Percentiles rank a stretch among this genome's conserved stretches.
These are phyloP conservation scores for Psittacula cyanocephala DNA, from an alignment of 2,113 vertebrate species.

Conservation along the genomic window DNA sequence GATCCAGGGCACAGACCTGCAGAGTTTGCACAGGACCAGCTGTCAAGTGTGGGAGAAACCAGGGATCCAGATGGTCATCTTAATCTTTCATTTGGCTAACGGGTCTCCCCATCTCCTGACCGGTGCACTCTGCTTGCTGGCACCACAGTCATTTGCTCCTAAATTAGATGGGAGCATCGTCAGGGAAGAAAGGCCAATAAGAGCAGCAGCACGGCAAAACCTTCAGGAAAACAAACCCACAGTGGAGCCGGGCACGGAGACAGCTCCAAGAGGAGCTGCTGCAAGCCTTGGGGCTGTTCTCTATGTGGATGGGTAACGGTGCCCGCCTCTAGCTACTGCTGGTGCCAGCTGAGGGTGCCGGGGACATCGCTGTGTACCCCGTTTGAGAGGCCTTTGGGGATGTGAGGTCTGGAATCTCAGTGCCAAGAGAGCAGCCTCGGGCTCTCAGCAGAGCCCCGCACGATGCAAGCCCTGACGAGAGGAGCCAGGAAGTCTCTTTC, in stretches of 20 bases:
- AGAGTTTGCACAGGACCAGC: not conserved
- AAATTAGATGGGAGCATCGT: not conserved
- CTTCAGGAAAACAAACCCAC: not conserved
- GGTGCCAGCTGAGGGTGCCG: not conserved
- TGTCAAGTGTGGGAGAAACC: conserved; percentile 30
- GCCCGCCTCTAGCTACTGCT: not conserved
- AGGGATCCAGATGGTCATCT: conserved; percentile 38
- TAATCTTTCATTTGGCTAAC: conserved; percentile 26
- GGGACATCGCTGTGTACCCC: not conserved
- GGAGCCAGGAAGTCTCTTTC: not conserved
- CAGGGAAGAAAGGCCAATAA: not conserved
- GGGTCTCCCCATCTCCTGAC: not conserved
- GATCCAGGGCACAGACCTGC: not conserved
- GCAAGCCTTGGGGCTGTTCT: not conserved
- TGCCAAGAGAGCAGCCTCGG: not conserved
- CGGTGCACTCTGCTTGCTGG: not conserved
- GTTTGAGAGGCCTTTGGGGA: fast-evolving
- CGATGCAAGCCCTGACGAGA: fast-evolving
- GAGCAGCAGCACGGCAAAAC: not conserved
- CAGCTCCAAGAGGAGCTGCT: not conserved
- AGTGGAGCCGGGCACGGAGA: fast-evolving
- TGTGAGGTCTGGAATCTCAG: not conserved
- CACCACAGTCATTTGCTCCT: not conserved
- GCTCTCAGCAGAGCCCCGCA: not conserved
- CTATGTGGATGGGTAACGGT: not conserved